Evolutionary conservation across 1,140 invertebrate species (phyloP).

Genomic region (Odontomachus brunneus): DNA sequence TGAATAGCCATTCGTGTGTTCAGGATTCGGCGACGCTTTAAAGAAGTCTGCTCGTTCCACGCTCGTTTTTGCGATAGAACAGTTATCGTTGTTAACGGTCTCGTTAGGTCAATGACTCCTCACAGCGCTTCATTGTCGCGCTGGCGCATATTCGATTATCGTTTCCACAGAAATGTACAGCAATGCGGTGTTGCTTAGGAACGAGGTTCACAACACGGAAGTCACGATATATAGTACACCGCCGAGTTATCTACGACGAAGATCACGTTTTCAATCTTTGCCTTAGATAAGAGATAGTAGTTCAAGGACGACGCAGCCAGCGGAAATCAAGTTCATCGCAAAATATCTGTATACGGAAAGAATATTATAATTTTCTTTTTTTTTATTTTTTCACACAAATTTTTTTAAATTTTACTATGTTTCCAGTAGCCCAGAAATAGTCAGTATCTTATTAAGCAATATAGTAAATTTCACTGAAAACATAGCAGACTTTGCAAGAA

Average conservation of each 20-base stretch:
- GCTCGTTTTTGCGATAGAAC: background rate
- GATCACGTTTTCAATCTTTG: constrained; percentile 25
- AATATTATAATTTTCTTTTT: no score
- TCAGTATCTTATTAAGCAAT: no score
- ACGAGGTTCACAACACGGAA: constrained; percentile 67
- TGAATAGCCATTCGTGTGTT: background rate
- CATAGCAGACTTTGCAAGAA: no score
- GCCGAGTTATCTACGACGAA: background rate
- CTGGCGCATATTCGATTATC: constrained; percentile 57
- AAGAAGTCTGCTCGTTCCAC: background rate
- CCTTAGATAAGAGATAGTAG: constrained; percentile 34
- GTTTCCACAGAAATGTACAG: constrained; percentile 55
- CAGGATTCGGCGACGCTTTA: background rate
- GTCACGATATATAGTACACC: background rate
- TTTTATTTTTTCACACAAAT: no score
- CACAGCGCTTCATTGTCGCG: constrained; percentile 41
- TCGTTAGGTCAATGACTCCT: constrained; percentile 22
- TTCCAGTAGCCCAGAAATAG: no score
- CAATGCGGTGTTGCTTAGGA: constrained; percentile 71
- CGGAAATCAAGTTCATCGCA: constrained; percentile 10
- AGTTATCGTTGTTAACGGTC: background rate
- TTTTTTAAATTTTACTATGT: no score
- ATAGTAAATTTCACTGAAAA: no score
- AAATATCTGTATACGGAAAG: constrained; percentile 32
- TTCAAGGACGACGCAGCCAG: background rate